Percentiles rank a stretch among this genome's conserved stretches.
Evolutionary conservation across 2,888 invertebrate species (phyloP).

Genomic region (Melanostoma scalare): DNA sequence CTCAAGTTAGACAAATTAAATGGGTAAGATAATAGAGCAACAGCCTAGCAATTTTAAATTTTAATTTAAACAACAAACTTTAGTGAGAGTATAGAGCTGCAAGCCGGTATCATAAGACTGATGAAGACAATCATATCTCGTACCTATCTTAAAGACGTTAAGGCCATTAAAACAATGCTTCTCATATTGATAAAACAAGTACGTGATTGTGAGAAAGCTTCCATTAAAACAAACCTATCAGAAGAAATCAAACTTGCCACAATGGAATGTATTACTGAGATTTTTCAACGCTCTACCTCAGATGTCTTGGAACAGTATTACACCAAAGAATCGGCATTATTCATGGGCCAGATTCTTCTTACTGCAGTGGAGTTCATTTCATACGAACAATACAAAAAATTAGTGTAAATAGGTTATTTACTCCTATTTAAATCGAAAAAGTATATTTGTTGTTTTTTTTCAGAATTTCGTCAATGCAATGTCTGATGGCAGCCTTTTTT

Average conservation of each 20-base stretch:
- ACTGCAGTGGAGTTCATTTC: constrained; percentile 86
- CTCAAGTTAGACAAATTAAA: constrained; percentile 79
- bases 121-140: constrained; percentile 77
- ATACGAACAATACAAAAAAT: constrained; percentile 85
- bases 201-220: constrained; percentile 76
- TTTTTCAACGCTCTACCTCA: constrained; percentile 77
- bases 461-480: constrained; percentile 84
- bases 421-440: background rate
- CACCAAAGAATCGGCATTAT: constrained; percentile 83
- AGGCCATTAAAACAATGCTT: constrained; percentile 78
- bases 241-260: constrained; percentile 81
- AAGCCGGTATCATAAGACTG: constrained; percentile 77
- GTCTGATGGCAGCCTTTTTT: constrained; percentile 85
- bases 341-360: constrained; percentile 87
- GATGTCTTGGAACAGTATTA: constrained; percentile 84
- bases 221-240: constrained; percentile 76
- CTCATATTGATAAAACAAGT: constrained; percentile 78
- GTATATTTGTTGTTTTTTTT: background rate
- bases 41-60: background rate
- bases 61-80: background rate
- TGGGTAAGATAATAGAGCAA: constrained; percentile 74
- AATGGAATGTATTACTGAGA: constrained; percentile 77
- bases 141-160: constrained; percentile 77
- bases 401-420: constrained; percentile 83
- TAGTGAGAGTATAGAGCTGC: constrained; percentile 79